Evolutionary conservation across 2,797 vertebrate genomes (phyloP), one percentile per base, ranked within the genome.

Genomic region (Lophotriccus pileatus): DNA sequence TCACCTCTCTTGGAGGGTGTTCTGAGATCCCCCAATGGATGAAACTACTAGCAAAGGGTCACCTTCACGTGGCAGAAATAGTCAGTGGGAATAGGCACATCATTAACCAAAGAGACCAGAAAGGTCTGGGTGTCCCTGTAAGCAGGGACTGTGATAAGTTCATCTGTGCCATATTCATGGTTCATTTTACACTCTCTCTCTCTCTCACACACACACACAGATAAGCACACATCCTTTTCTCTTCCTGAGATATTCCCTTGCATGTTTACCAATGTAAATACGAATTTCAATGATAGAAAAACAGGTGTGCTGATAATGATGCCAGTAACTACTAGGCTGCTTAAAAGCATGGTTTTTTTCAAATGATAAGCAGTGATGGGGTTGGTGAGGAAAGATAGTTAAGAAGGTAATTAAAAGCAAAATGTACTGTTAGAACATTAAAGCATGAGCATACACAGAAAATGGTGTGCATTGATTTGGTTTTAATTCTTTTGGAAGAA

Each of bases 351-450:
- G 10, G 9, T 1, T 44, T 80, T 75, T 94, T 43, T 17, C 84
- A 69, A 89, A 82, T 74, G 44, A 90, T 68, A 80, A 77, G 24
- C 37, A 53, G 64, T 80, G 77, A 34, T 32, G 46, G 41, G 74
- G n/a, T 14, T 36, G 36, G 4, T 9, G 27, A 80, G 44, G 19
- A 63, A 85, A 85, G 8, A 56, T 55, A 77, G 34, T 47, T 92
- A 53, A 92, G 59, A 83, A 87, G 10, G 67, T 69, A 80, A 32
- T 47, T 92, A 68, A 93, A 94, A 94, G 37, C n/a, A 70, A 80
- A 60, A 21, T 30, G 9, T 66, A 27, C 2, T 43, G 70, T 44
- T 37, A 69, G 73, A 60, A 55, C 69, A 81, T 55, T 41, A 47
- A 94, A 78, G 16, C 1, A 1, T 91, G 73, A 84, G n/a, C 44